Evolutionary conservation across 2,113 vertebrate species (phyloP).

Genomic region (Triplophysa tibetana): DNA sequence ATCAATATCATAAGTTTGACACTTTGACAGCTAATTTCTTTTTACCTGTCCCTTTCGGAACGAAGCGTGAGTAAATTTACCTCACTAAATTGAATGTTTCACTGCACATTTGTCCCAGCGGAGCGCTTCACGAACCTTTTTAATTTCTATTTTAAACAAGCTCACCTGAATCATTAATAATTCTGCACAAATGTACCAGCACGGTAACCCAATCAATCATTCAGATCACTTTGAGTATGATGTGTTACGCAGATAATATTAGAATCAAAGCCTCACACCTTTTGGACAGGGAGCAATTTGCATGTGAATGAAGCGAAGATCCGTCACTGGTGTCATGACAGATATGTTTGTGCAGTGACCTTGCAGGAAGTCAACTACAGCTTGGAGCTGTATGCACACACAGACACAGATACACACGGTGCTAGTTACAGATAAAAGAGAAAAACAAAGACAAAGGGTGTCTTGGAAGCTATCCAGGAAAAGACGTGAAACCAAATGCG

Average conservation of each 20-base stretch:
- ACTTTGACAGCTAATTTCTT: constrained; percentile 22
- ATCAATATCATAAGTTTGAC: constrained; percentile 13
- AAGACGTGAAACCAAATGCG: background rate
- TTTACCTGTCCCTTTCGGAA: constrained; percentile 1
- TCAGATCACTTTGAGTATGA: background rate
- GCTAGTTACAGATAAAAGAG: constrained; percentile 14
- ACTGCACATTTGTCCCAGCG: background rate
- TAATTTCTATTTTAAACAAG: constrained; percentile 22
- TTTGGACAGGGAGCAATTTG: constrained; percentile 63
- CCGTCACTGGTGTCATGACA: constrained; percentile 49
- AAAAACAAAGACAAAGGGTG: constrained; percentile 15
- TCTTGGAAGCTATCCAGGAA: background rate
- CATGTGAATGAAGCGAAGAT: constrained; percentile 66
- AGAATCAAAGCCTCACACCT: constrained; percentile 34
- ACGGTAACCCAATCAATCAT: constrained; percentile 20
- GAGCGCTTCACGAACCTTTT: constrained; percentile 14
- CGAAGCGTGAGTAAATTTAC: background rate
- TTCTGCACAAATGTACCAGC: background rate
- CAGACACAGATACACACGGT: constrained; percentile 30
- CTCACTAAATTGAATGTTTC: background rate
- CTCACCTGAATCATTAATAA: constrained; percentile 21
- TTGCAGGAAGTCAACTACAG: constrained; percentile 61
- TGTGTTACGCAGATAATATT: background rate
- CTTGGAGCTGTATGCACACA: constrained; percentile 22
- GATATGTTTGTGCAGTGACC: constrained; percentile 64